phyloP scores from a whole-genome alignment of 64 coral and sea anemone species.

The Actinia equina region DNA sequence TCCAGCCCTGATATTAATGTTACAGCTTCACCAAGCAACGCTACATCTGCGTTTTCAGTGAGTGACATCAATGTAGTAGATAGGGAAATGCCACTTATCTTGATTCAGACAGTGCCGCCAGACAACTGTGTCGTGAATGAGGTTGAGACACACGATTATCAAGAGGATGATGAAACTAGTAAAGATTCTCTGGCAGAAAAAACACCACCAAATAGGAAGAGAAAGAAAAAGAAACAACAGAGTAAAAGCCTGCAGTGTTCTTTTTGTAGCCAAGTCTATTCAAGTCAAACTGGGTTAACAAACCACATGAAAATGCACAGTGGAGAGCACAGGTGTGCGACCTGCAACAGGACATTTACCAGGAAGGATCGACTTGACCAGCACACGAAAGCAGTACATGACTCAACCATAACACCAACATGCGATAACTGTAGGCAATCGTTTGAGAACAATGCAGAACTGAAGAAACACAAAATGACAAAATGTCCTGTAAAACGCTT shows the following conservation, averaged over 20 bases:
- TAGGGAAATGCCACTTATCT: neutral
- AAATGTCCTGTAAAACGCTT: neutral
- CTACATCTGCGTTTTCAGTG: constrained; percentile 1
- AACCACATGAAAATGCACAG: neutral
- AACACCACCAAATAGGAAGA: neutral
- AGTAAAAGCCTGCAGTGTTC: neutral
- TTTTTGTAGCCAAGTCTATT: neutral
- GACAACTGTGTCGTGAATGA: neutral
- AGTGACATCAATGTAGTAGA: neutral
- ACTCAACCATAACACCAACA: neutral
- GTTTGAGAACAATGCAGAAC: neutral
- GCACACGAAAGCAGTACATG: neutral
- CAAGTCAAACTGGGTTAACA: neutral
- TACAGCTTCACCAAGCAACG: neutral
- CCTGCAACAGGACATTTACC: neutral
- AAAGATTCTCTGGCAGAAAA: neutral
- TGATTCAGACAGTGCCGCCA: neutral
- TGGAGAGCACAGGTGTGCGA: neutral
- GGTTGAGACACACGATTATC: neutral
- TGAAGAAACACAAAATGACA: neutral
- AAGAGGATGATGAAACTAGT: neutral
- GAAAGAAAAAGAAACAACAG: neutral
- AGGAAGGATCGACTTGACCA: neutral
- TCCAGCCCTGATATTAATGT: neutral
- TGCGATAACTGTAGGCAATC: neutral